Conservation (phyloP, 2,888 invertebrate genomes). For the Brachyptera risi region DNA sequence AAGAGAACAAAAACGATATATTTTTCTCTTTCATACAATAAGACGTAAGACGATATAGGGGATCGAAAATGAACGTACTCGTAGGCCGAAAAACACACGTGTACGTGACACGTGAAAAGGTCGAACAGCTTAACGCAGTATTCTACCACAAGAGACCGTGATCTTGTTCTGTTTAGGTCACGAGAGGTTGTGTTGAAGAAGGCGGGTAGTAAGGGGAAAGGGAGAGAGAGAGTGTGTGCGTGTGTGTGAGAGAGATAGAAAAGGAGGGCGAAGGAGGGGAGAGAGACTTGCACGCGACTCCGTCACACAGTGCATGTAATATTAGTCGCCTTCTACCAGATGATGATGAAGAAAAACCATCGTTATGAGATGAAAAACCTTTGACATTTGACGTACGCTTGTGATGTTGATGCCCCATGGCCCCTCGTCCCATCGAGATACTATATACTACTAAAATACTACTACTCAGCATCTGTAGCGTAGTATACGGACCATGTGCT, state of each 20-base stretch:
- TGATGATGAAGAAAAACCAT: not conserved
- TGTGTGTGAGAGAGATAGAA: no score
- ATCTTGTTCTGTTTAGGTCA: constrained; percentile 9
- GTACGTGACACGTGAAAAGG: constrained; percentile 16
- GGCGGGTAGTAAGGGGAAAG: not conserved
- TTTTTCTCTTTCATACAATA: no score
- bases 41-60: no score
- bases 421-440: no score
- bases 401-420: not conserved
- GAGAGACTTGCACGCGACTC: not conserved
- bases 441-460: no score
- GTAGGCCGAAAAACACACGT: no score
- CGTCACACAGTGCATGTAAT: no score
- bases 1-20: no score
- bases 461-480: not conserved
- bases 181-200: not conserved
- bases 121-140: constrained; percentile 3
- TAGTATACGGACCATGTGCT: constrained; percentile 11
- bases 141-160: no score
- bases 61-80: no score
- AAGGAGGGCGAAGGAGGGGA: not conserved
- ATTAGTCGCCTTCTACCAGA: no score
- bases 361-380: not conserved
- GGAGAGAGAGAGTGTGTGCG: not conserved
- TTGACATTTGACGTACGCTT: not conserved